Base-by-base conservation (phyloP, 2,797 vertebrate species). In the Lepus townsendii region DNA sequence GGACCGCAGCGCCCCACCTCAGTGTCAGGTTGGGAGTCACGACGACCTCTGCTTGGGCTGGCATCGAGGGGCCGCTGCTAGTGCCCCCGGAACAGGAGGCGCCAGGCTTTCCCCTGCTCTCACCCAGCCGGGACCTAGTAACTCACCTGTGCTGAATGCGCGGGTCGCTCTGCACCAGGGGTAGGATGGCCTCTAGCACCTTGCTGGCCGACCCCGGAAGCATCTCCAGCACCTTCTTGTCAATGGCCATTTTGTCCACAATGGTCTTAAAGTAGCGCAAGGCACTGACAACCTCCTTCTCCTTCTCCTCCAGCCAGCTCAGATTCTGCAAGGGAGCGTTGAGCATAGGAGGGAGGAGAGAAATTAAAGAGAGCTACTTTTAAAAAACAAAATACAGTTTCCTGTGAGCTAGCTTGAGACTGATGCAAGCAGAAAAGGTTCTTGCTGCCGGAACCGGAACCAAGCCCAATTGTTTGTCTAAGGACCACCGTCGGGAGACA, bases 261-360 rank as follows among this genome's bases (percentile, higher is more conserved):
- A 99, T 99, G 68, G 99, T 99, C 98, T 99, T 99, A 94, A 99
- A 99, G 98, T 99, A 99, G 95, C 99, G 99, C 96, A 99, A 94
- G 0, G 99, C 99, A 77, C 99, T 99, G 96, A 99, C 99, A 0
- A 99, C 99, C 35, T 99, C 99, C 97, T 99, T 99, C 97, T 99
- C 99, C 14, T 99, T 99, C 94, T 99, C 99, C 94, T 99, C 99
- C 88, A 99, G 98, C 96, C 99, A 99, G 17, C 99, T 99, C 1
- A 99, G 99, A 95, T 99, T 99, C 99, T 99, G 83, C 35, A 98
- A 72, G 94, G 90, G 91, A 95, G 88, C 0, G 52, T 80, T 63
- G 88, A 52, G 63, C 83, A 38, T n/a, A 96, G 94, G 66, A 50
- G 27, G 87, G 65, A 95, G 52, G 69, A 0, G 90, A 88, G 77